A percentile compares a stretch with the other conserved stretches of the same genome.
Conservation (phyloP, 2,113 vertebrate species). For the Rhinolophus ferrumequinum region DNA sequence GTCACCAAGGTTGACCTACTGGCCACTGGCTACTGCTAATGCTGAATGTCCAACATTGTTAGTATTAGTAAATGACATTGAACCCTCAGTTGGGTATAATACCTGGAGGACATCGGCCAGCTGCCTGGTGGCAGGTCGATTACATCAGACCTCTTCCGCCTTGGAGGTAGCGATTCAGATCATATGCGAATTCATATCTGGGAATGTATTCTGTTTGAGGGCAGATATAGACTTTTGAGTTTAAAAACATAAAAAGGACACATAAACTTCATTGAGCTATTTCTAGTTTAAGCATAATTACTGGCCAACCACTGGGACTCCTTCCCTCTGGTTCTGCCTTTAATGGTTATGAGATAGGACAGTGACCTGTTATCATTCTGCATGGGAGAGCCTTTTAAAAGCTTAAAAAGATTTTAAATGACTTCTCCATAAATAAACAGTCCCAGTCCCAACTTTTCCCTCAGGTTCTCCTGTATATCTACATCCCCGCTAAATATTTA, state of each 20-base stretch:
- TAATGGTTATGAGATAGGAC: background rate
- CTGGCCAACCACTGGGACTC: background rate
- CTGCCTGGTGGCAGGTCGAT: background rate
- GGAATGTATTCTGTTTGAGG: background rate
- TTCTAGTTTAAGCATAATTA: constrained; percentile 27
- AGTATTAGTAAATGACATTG: background rate
- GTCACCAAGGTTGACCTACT: background rate
- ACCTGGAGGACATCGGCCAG: background rate
- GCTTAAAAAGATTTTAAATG: background rate
- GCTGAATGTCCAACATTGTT: background rate
- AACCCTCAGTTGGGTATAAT: no score
- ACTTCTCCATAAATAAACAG: constrained; percentile 29
- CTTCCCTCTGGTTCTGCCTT: background rate
- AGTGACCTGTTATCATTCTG: background rate
- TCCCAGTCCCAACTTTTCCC: background rate
- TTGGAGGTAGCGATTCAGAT: background rate
- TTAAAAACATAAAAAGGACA: background rate
- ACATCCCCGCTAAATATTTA: background rate
- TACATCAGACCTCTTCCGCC: background rate
- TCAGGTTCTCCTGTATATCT: background rate
- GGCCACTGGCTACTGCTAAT: no score
- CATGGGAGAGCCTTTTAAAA: background rate
- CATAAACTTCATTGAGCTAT: background rate
- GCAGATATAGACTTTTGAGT: background rate
- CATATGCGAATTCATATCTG: background rate